Evolutionary conservation across 2,888 invertebrate species (phyloP).

Genomic region (Cordilura impudica): DNA sequence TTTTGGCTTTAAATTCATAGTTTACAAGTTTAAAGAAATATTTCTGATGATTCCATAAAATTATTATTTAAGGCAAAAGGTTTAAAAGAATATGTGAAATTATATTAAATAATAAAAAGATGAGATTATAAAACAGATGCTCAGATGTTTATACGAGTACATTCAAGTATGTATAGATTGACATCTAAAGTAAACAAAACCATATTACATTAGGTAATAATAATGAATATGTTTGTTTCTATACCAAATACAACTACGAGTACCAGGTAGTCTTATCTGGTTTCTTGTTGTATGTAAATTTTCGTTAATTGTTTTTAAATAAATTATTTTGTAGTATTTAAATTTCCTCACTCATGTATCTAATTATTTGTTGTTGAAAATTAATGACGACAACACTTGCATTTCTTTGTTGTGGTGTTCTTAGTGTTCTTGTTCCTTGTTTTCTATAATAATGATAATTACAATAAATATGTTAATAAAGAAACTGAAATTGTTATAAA

Average conservation of each 20-base stretch:
- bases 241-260: constrained; percentile 7
- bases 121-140: background rate
- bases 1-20: no score
- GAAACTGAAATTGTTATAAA: constrained; percentile 3
- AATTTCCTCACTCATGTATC: background rate
- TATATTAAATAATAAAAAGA: no score
- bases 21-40: no score
- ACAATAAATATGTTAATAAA: constrained; percentile 29
- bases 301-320: constrained; percentile 47
- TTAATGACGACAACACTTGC: constrained; percentile 25
- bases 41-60: no score
- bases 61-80: no score
- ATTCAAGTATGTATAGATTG: no score
- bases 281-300: constrained; percentile 4
- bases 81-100: no score
- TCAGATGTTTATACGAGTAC: no score
- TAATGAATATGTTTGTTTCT: constrained; percentile 38
- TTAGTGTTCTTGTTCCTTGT: constrained; percentile 18
- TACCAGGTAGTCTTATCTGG: background rate
- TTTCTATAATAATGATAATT: constrained; percentile 7
- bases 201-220: constrained; percentile 12
- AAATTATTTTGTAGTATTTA: constrained; percentile 22
- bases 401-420: constrained; percentile 40
- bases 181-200: constrained; percentile 3
- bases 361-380: constrained; percentile 4